Conservation (phyloP, 1,140 invertebrate species). For the Tetragonula clypearis region DNA sequence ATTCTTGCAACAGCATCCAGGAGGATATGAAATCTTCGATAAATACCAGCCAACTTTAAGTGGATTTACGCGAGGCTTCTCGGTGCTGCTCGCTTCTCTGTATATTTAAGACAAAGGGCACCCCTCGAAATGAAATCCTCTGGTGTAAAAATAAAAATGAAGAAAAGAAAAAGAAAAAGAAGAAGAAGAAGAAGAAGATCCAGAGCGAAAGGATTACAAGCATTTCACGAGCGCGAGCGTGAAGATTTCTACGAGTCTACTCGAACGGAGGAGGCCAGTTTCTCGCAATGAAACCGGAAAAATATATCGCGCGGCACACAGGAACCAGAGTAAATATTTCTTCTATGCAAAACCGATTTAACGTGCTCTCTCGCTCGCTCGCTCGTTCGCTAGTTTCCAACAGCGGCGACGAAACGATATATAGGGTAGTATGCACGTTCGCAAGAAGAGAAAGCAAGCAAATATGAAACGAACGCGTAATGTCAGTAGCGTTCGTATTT, state of each 20-base stretch:
- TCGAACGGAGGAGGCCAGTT: not conserved
- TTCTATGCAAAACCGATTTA: constrained; percentile 42
- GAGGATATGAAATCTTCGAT: too few species aligned
- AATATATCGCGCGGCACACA: not conserved
- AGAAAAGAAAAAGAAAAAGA: not conserved
- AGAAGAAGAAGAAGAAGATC: not conserved
- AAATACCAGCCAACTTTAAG: too few species aligned
- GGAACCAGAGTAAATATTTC: constrained; percentile 39
- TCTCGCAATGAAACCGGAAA: not conserved
- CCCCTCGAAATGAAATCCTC: too few species aligned
- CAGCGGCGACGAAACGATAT: constrained; percentile 30
- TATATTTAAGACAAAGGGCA: too few species aligned
- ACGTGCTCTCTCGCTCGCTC: not conserved
- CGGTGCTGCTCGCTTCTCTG: too few species aligned
- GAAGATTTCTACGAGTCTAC: not conserved
- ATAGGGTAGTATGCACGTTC: not conserved
- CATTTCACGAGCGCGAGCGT: too few species aligned
- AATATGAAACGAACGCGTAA: constrained; percentile 29
- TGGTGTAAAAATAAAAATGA: too few species aligned
- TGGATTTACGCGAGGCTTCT: too few species aligned
- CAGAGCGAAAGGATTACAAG: not conserved
- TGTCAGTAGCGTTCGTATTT: constrained; percentile 17
- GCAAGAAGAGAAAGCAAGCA: constrained; percentile 38
- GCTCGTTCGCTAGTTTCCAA: not conserved
- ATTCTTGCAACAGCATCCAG: too few species aligned